A percentile compares a stretch with the other conserved stretches of the same genome.
Evolutionary conservation across 2,888 invertebrate species (phyloP).

Genomic region (Sabellastarte sp.): DNA sequence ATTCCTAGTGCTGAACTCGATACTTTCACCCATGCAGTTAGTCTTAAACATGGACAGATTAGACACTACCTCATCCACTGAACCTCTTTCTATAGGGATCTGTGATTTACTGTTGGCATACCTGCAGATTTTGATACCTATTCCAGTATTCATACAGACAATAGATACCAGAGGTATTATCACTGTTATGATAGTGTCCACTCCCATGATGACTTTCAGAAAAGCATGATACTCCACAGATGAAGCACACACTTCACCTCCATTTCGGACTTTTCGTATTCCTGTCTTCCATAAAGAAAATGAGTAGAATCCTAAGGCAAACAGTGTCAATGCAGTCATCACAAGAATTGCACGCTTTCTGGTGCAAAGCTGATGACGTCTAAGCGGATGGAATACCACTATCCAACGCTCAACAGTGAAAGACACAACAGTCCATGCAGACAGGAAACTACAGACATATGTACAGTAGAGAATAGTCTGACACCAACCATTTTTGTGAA

Average conservation of each 20-base stretch:
- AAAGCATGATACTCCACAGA: neutral
- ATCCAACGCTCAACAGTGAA: constrained; percentile 30
- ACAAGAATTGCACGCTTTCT: constrained; percentile 22
- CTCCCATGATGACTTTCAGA: constrained; percentile 9
- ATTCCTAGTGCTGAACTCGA: neutral
- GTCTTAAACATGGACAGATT: constrained; percentile 9
- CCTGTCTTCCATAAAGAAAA: constrained; percentile 22
- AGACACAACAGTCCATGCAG: constrained; percentile 29
- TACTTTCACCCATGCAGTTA: neutral
- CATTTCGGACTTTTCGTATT: constrained; percentile 6
- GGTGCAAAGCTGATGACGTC: constrained; percentile 24
- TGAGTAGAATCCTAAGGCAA: constrained; percentile 20
- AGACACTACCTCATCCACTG: constrained; percentile 9
- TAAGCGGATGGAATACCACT: constrained; percentile 28
- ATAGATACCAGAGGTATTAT: constrained; percentile 27
- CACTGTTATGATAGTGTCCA: constrained; percentile 25
- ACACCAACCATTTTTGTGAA: constrained; percentile 66
- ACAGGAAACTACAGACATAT: constrained; percentile 38
- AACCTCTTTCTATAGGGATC: neutral
- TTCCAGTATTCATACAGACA: constrained; percentile 26
- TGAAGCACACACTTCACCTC: neutral
- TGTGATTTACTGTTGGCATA: constrained; percentile 17
- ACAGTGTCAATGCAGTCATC: constrained; percentile 17
- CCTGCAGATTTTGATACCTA: constrained; percentile 23
- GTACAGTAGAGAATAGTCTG: constrained; percentile 73